Evolutionary conservation across 2,797 vertebrate species (phyloP).

Genomic region (Anisognathus igniventris): DNA sequence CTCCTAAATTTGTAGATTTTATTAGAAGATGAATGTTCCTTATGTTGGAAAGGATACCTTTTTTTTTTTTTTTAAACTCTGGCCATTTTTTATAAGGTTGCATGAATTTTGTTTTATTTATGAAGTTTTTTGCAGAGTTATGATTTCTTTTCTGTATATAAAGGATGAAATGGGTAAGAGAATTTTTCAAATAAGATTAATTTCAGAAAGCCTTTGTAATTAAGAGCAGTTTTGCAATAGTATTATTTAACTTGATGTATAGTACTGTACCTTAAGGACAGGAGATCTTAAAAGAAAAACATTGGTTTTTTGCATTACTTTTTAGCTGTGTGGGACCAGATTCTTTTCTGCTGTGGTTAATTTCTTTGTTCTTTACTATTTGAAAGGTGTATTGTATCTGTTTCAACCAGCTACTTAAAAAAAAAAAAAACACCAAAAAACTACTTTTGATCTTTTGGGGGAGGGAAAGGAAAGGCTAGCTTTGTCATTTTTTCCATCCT

Average conservation of each 20-base stretch:
- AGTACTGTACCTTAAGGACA: constrained; percentile 35
- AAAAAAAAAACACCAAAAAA: background rate
- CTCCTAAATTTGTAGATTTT: constrained; percentile 77
- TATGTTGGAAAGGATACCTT: constrained; percentile 66
- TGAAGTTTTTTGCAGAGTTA: constrained; percentile 71
- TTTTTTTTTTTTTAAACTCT: background rate
- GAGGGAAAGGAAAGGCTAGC: background rate
- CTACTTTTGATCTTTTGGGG: constrained; percentile 64
- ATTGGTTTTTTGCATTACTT: constrained; percentile 51
- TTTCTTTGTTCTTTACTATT: constrained; percentile 59
- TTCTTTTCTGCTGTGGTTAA: constrained; percentile 41
- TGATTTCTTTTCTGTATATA: constrained; percentile 41
- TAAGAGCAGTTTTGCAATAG: constrained; percentile 27
- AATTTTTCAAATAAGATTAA: constrained; percentile 55
- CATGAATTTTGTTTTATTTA: constrained; percentile 75
- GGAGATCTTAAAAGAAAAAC: constrained; percentile 35
- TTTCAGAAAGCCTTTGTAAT: constrained; percentile 56
- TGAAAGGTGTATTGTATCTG: constrained; percentile 67
- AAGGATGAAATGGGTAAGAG: constrained; percentile 57
- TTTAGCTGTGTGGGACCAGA: constrained; percentile 41
- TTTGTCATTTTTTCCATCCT: constrained; percentile 4
- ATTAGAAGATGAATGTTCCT: constrained; percentile 80
- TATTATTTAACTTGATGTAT: constrained; percentile 27
- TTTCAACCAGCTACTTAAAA: constrained; percentile 53
- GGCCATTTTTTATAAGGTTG: constrained; percentile 64